Evolutionary conservation across 2,113 vertebrate genomes (phyloP).

Genomic region (Motacilla tschutschensis): DNA sequence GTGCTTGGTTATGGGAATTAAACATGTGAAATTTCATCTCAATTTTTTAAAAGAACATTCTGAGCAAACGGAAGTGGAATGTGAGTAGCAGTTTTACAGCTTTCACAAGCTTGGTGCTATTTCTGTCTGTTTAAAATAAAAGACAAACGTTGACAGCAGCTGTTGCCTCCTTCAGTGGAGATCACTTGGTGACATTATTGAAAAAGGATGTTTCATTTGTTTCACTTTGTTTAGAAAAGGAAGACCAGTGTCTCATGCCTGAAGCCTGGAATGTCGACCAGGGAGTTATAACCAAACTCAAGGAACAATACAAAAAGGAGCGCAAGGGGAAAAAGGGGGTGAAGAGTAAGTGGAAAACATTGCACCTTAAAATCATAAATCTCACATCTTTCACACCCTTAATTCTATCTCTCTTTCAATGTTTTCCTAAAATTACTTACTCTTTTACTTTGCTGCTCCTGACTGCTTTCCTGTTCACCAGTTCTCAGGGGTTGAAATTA

Average conservation of each 20-base stretch:
- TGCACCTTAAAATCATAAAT: constrained; percentile 74
- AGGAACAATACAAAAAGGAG: constrained; percentile 99
- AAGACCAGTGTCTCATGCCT: constrained; percentile 92
- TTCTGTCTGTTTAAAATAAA: constrained; percentile 50
- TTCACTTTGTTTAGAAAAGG: constrained; percentile 95
- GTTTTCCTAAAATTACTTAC: constrained; percentile 83
- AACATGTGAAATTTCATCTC: not conserved
- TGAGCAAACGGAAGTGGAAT: not conserved
- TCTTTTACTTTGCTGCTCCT: constrained; percentile 82
- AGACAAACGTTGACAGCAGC: constrained; percentile 46
- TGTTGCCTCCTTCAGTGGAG: constrained; percentile 57
- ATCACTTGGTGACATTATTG: constrained; percentile 66
- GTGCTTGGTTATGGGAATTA: not conserved
- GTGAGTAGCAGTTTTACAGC: constrained; percentile 28
- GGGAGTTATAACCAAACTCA: constrained; percentile 98
- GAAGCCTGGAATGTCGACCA: constrained; percentile 99
- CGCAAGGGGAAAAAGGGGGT: constrained; percentile 99
- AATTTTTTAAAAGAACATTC: not conserved
- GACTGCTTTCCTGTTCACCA: constrained; percentile 72
- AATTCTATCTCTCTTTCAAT: constrained; percentile 73
- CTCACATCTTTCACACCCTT: constrained; percentile 72
- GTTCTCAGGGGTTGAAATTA: constrained; percentile 79
- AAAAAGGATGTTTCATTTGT: constrained; percentile 88
- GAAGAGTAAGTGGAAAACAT: constrained; percentile 98
- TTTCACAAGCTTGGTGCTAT: constrained; percentile 45